phyloP scores from a whole-genome alignment of 2,113 vertebrate species.

The Gymnobelideus leadbeateri region DNA sequence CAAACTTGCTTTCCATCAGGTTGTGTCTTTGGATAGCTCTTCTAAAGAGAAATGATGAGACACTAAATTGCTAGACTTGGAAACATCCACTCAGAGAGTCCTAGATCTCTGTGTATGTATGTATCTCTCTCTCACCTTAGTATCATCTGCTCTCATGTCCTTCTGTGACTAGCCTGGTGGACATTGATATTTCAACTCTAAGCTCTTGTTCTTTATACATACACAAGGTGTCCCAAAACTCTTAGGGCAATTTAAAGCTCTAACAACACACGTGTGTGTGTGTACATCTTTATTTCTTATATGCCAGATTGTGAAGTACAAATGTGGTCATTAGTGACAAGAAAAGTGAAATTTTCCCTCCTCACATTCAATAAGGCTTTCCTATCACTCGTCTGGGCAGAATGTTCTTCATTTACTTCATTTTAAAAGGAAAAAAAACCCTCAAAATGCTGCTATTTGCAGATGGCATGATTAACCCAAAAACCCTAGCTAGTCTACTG shows the following conservation, averaged over 20 bases:
- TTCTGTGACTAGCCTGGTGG: neutral
- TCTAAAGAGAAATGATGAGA: neutral
- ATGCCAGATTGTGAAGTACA: neutral
- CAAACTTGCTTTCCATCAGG: slow-evolving; percentile 37
- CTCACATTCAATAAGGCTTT: neutral
- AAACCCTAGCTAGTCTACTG: neutral
- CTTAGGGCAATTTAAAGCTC: neutral
- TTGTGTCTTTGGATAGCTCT: slow-evolving; percentile 39
- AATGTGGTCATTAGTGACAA: neutral
- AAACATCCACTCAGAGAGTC: neutral
- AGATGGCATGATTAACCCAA: neutral
- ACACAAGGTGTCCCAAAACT: too few species aligned
- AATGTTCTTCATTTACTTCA: neutral
- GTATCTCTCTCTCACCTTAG: neutral
- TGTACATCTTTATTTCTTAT: neutral
- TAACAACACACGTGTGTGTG: too few species aligned
- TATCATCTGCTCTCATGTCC: neutral
- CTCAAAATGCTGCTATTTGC: neutral
- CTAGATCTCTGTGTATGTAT: neutral
- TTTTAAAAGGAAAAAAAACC: neutral
- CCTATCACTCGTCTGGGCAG: neutral
- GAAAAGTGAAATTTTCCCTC: neutral
- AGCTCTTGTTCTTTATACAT: neutral
- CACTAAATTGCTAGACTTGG: neutral
- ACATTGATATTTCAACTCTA: neutral